phyloP scores from a whole-genome alignment of 2,888 invertebrate genomes.

The Automeris io region DNA sequence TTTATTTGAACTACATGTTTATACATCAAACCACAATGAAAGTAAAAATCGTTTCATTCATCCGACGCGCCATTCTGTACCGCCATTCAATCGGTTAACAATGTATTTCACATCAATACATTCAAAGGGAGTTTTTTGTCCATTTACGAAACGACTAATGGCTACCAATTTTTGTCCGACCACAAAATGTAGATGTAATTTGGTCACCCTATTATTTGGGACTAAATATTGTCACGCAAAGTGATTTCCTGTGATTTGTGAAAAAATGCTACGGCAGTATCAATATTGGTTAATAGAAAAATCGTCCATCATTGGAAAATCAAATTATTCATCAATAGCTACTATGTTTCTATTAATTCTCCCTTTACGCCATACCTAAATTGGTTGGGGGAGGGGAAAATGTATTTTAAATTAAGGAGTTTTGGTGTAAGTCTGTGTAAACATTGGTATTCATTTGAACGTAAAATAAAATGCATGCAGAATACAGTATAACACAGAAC shows the following conservation, averaged over 20 bases:
- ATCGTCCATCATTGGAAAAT: no score
- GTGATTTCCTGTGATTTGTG: conserved; percentile 5
- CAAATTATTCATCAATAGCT: no score
- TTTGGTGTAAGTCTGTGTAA: no score
- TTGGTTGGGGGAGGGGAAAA: no score
- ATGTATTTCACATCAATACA: conserved; percentile 17
- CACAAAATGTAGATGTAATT: conserved; percentile 7
- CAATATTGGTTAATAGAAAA: not conserved
- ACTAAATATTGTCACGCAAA: conserved; percentile 7
- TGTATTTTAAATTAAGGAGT: no score
- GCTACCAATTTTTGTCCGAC: conserved; percentile 9
- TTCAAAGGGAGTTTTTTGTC: conserved; percentile 8
- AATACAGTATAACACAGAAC: no score
- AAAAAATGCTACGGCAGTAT: not conserved
- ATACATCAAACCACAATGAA: not conserved
- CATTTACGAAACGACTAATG: conserved; percentile 11
- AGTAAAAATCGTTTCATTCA: conserved; percentile 3
- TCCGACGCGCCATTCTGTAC: conserved; percentile 14
- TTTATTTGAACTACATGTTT: not conserved
- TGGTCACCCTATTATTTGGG: conserved; percentile 9
- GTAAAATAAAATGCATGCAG: no score
- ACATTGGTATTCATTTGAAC: no score
- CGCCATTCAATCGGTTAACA: conserved; percentile 20
- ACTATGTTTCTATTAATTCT: no score
- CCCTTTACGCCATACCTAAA: no score